A percentile compares a stretch with the other conserved stretches of the same genome.
Evolutionary conservation across 1,140 invertebrate species (phyloP).

Genomic region (Cotesia chilonis): DNA sequence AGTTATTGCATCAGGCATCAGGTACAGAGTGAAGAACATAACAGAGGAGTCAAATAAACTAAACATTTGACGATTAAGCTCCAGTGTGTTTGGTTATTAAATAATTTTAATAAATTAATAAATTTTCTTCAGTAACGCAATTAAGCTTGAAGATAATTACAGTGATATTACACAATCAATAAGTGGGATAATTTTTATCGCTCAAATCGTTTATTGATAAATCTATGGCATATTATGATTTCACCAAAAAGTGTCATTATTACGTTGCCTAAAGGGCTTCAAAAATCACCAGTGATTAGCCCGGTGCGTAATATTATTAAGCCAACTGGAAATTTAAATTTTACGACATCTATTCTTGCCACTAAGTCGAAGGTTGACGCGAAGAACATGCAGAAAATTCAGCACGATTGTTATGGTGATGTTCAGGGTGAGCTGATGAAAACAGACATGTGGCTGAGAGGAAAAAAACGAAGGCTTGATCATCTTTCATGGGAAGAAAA

Average conservation of each 20-base stretch:
- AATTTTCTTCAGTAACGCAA: neutral
- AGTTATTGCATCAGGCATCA: conserved; percentile 21
- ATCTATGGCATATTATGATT: conserved; percentile 51
- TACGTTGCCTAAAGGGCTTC: conserved; percentile 56
- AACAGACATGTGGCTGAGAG: conserved; percentile 49
- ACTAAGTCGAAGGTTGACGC: conserved; percentile 48
- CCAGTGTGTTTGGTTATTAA: neutral
- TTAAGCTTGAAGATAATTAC: conserved; percentile 14
- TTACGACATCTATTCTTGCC: conserved; percentile 52
- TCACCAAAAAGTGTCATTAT: conserved; percentile 58
- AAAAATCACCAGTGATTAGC: conserved; percentile 41
- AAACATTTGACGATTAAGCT: neutral
- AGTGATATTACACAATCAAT: neutral
- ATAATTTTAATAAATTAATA: neutral
- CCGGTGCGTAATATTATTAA: conserved; percentile 37
- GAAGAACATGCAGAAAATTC: conserved; percentile 38
- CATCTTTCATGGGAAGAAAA: conserved; percentile 85
- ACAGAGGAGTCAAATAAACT: neutral
- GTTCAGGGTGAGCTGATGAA: conserved; percentile 41
- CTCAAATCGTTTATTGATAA: neutral
- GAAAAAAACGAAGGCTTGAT: conserved; percentile 78
- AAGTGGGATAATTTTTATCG: neutral
- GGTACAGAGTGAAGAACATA: neutral
- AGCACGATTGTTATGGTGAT: conserved; percentile 43
- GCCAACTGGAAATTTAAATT: conserved; percentile 48